These are phyloP conservation scores for Charaxes varanes DNA, from an alignment of 1,140 invertebrate species.

Conservation along the genomic window DNA sequence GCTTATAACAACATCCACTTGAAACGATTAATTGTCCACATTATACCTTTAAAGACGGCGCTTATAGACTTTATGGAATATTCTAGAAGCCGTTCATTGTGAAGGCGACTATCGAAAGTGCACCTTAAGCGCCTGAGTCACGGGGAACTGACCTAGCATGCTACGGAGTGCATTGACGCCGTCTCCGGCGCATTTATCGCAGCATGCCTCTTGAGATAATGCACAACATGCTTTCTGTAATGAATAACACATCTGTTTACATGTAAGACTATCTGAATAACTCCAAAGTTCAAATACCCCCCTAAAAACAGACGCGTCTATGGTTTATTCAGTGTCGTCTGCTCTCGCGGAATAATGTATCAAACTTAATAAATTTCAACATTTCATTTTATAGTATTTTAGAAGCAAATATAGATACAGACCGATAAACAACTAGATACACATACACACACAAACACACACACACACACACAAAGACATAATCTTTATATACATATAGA, in stretches of 20 bases:
- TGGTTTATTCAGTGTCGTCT: slow-evolving; percentile 10
- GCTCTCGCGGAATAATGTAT: slow-evolving; percentile 8
- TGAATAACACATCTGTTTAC: slow-evolving; percentile 65
- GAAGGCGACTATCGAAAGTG: too few relatives aligned
- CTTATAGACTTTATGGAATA: too few relatives aligned
- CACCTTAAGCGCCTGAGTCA: slow-evolving; percentile 62
- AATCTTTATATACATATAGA: too few relatives aligned
- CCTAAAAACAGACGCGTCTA: slow-evolving; percentile 8
- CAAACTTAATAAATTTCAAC: background rate
- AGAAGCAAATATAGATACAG: too few relatives aligned
- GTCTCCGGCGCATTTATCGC: slow-evolving; percentile 54
- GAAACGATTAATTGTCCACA: too few relatives aligned
- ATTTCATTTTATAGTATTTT: background rate
- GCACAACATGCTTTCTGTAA: slow-evolving; percentile 47
- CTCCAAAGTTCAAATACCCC: slow-evolving; percentile 32
- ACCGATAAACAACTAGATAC: too few relatives aligned
- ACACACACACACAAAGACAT: too few relatives aligned
- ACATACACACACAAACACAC: too few relatives aligned
- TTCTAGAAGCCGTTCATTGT: too few relatives aligned
- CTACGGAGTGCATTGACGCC: slow-evolving; percentile 68
- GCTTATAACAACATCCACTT: too few relatives aligned
- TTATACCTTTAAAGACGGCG: too few relatives aligned
- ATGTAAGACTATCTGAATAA: slow-evolving; percentile 41
- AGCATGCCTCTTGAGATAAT: slow-evolving; percentile 67
- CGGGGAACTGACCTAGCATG: slow-evolving; percentile 72